These are phyloP conservation scores for Hoplodrina blanda DNA, from an alignment of 2,888 invertebrate genomes.

Conservation along the genomic window DNA sequence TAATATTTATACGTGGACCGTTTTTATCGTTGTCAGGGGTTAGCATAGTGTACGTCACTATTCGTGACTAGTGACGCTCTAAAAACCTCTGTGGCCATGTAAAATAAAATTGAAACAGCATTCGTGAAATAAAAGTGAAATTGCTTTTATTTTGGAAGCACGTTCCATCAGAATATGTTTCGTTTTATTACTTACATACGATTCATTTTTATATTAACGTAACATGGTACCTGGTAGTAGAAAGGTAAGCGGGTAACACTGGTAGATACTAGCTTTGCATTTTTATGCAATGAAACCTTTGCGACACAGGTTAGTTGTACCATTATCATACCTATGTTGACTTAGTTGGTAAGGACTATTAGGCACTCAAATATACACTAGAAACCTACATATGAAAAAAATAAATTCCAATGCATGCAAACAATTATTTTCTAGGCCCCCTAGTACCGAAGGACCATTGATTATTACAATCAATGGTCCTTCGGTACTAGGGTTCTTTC, in stretches of 20 bases:
- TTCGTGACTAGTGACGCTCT: constrained; percentile 45
- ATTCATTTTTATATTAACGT: constrained; percentile 12
- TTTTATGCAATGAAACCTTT: constrained; percentile 14
- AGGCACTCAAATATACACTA: not conserved
- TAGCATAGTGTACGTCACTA: constrained; percentile 37
- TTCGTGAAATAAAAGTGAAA: constrained; percentile 46
- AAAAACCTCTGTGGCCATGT: not conserved
- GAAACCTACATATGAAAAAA: not conserved
- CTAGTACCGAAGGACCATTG: too few relatives aligned
- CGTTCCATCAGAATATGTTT: constrained; percentile 15
- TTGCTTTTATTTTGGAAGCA: constrained; percentile 27
- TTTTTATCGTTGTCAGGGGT: constrained; percentile 43
- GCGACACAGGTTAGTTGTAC: not conserved
- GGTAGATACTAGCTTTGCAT: constrained; percentile 1
- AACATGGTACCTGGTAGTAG: constrained; percentile 1
- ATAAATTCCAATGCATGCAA: not conserved
- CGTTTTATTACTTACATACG: constrained; percentile 24
- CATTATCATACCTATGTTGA: constrained; percentile 20
- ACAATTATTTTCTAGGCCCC: constrained; percentile 1
- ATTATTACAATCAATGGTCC: not conserved
- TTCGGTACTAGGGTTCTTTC: not conserved
- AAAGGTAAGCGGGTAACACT: constrained; percentile 1
- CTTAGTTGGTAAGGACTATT: not conserved
- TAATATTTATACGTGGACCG: constrained; percentile 28
- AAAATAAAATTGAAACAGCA: constrained; percentile 16